phyloP scores from a whole-genome alignment of 2,797 vertebrate genomes.

The Setipinna tenuifilis region DNA sequence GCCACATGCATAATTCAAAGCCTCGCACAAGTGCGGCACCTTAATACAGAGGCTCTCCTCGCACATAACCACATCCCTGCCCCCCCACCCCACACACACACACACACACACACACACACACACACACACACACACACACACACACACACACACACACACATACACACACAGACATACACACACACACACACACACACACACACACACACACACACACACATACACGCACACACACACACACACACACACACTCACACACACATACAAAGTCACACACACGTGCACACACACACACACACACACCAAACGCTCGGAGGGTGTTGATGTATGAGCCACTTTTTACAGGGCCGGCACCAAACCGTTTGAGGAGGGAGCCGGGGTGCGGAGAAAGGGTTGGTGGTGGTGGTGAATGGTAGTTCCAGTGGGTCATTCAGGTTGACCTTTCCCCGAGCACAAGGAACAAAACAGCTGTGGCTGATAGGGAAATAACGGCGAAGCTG shows the following conservation, averaged over 20 bases:
- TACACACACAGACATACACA: too few species aligned
- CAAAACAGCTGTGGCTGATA: constrained; percentile 27
- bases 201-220: too few species aligned
- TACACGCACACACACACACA: too few species aligned
- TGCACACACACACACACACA: background rate
- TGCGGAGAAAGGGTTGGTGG: too few species aligned
- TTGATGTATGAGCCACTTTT: background rate
- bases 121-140: too few species aligned
- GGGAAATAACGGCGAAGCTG: constrained; percentile 30
- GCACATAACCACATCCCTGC: background rate
- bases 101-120: background rate
- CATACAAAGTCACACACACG: too few species aligned
- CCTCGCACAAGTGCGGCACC: background rate
- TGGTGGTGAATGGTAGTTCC: background rate
- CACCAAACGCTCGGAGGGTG: background rate
- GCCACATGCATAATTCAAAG: constrained; percentile 7
- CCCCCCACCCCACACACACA: constrained; percentile 41
- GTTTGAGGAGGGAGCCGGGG: background rate
- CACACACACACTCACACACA: background rate
- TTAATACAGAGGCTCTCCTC: background rate
- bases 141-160: background rate
- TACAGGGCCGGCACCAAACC: background rate
- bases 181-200: background rate
- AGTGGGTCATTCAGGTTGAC: constrained; percentile 34
- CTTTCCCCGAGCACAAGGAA: constrained; percentile 10